Conservation (phyloP, 2,888 invertebrate species). For the Ectemnius continuus region DNA sequence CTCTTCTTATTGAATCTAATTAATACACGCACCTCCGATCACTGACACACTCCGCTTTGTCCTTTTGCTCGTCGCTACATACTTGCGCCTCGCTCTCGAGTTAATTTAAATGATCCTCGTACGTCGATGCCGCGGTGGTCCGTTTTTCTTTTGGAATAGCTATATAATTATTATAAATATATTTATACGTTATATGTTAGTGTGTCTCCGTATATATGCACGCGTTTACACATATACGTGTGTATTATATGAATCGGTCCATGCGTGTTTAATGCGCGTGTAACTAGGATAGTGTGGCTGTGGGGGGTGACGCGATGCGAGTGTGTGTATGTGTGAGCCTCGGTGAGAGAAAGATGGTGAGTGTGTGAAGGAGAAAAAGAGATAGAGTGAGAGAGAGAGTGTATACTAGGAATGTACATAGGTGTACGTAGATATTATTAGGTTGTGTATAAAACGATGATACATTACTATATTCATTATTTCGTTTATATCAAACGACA, state of each 20-base stretch:
- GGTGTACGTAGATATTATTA: constrained; percentile 75
- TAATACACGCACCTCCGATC: constrained; percentile 40
- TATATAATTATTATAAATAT: constrained; percentile 74
- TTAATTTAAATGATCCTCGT: constrained; percentile 60
- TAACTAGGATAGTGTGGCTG: not conserved
- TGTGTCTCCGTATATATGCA: constrained; percentile 40
- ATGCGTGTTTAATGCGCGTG: constrained; percentile 67
- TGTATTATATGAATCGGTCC: constrained; percentile 69
- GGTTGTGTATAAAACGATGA: constrained; percentile 78
- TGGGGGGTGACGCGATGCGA: constrained; percentile 14
- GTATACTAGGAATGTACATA: constrained; percentile 76
- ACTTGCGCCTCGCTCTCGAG: too few relatives aligned
- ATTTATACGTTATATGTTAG: constrained; percentile 60
- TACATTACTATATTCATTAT: constrained; percentile 74
- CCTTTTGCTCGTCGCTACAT: constrained; percentile 1
- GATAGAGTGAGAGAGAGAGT: not conserved
- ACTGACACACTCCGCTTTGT: not conserved
- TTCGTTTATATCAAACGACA: constrained; percentile 77
- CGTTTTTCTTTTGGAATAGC: constrained; percentile 66
- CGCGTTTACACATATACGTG: constrained; percentile 48
- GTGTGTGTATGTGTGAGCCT: constrained; percentile 2
- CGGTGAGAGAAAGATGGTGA: constrained; percentile 70
- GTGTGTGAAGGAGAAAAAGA: not conserved
- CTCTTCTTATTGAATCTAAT: constrained; percentile 32
- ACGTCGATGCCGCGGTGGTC: constrained; percentile 69